Evolutionary conservation across 2,797 vertebrate genomes (phyloP).

Genomic region (Sebastes hopkinsi): DNA sequence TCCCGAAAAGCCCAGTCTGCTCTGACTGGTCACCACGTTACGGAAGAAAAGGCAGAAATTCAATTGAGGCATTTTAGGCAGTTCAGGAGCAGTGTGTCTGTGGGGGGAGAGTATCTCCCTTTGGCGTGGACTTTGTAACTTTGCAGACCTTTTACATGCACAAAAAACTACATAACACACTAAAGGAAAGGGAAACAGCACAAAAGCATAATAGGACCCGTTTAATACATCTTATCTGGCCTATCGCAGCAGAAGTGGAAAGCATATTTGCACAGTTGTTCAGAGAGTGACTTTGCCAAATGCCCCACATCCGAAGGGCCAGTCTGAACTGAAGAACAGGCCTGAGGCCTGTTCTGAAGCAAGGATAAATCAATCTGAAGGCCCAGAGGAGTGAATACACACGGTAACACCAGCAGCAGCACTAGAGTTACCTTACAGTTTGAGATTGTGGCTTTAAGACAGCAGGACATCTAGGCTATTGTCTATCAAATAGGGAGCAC

Average conservation of each 20-base stretch:
- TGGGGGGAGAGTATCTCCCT: too few relatives aligned
- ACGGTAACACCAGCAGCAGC: not conserved
- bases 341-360: not conserved
- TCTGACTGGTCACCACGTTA: too few relatives aligned
- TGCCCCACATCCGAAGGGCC: not conserved
- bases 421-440: not conserved
- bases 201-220: not conserved
- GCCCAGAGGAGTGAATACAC: not conserved
- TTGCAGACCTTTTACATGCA: too few relatives aligned
- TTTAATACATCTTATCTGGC: not conserved
- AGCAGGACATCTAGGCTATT: not conserved
- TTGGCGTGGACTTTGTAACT: too few relatives aligned
- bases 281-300: conserved; percentile 12
- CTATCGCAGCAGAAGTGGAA: not conserved
- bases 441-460: not conserved
- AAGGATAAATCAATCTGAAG: not conserved
- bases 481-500: not conserved
- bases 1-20: too few relatives aligned
- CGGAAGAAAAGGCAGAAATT: too few relatives aligned
- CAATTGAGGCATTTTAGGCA: too few relatives aligned
- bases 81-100: too few relatives aligned
- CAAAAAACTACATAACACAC: not conserved
- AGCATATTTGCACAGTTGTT: conserved; percentile 7
- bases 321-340: conserved; percentile 11
- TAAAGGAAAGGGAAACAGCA: not conserved